phyloP scores from a whole-genome alignment of 2,888 invertebrate species.

The Volucella bombylans region DNA sequence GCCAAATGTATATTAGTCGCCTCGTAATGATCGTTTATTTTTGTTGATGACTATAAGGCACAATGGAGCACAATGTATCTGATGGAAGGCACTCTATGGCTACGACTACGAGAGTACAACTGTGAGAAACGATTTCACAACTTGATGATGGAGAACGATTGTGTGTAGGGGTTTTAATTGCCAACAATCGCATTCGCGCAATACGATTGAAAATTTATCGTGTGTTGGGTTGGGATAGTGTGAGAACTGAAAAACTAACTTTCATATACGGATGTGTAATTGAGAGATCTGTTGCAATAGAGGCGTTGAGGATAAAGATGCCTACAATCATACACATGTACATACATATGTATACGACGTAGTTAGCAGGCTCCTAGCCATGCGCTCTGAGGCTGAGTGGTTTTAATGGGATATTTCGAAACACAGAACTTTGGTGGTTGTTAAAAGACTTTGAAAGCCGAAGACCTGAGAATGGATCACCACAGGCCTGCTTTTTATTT shows the following conservation, averaged over 20 bases:
- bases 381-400: no score
- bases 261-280: slow-evolving; percentile 10
- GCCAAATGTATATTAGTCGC: slow-evolving; percentile 53
- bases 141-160: slow-evolving; percentile 49
- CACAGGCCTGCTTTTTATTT: no score
- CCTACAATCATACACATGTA: no score
- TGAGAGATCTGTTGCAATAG: neutral
- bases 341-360: no score
- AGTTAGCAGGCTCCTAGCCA: no score
- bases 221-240: slow-evolving; percentile 21
- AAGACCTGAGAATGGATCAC: no score
- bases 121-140: slow-evolving; percentile 65
- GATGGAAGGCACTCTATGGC: slow-evolving; percentile 21
- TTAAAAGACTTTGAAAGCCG: no score
- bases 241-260: slow-evolving; percentile 43
- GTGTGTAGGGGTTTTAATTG: slow-evolving; percentile 68
- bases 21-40: slow-evolving; percentile 64
- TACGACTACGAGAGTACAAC: slow-evolving; percentile 2
- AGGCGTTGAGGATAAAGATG: no score
- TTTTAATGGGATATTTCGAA: no score
- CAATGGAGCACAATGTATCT: slow-evolving; percentile 37
- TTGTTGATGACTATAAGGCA: slow-evolving; percentile 56
- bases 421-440: no score
- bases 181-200: slow-evolving; percentile 68
- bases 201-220: slow-evolving; percentile 55